phyloP scores from a whole-genome alignment of 2,888 invertebrate species.

The Germaria angustata region DNA sequence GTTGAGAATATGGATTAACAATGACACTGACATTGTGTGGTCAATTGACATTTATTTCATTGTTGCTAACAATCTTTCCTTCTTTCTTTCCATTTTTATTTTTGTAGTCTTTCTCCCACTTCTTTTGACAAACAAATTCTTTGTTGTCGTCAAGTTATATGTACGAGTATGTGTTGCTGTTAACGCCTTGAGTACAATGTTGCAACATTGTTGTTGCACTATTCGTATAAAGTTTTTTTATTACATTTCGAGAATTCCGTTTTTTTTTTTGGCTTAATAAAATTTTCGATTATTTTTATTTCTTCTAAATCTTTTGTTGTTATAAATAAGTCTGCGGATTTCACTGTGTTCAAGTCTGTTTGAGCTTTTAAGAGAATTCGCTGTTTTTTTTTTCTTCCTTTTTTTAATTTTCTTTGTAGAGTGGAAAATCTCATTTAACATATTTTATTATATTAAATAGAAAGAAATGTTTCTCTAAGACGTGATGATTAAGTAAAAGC shows the following conservation, averaged over 20 bases:
- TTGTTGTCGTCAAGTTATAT: neutral
- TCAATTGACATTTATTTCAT: slow-evolving; percentile 73
- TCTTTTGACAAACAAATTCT: neutral
- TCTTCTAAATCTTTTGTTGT: slow-evolving; percentile 41
- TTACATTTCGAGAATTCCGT: neutral
- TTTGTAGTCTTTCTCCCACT: neutral
- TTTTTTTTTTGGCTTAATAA: slow-evolving; percentile 25
- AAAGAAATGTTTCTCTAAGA: slow-evolving; percentile 24
- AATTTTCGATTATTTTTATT: slow-evolving; percentile 40
- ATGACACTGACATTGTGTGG: slow-evolving; percentile 71
- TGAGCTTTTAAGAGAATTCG: slow-evolving; percentile 2
- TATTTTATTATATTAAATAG: neutral
- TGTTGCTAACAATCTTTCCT: slow-evolving; percentile 68
- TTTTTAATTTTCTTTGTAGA: neutral
- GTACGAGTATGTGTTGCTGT: slow-evolving; percentile 1
- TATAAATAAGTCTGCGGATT: slow-evolving; percentile 37
- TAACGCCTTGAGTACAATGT: slow-evolving; percentile 28
- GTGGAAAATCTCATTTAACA: slow-evolving; percentile 23
- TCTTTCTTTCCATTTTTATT: neutral
- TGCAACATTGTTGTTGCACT: slow-evolving; percentile 28
- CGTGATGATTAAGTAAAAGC: slow-evolving; percentile 24
- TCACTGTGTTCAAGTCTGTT: slow-evolving; percentile 13
- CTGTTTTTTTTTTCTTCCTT: neutral
- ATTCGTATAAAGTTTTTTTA: neutral
- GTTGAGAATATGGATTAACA: slow-evolving; percentile 63